Evolutionary conservation across 1,140 invertebrate genomes (phyloP).

Genomic region (Archegozetes longisetosus): DNA sequence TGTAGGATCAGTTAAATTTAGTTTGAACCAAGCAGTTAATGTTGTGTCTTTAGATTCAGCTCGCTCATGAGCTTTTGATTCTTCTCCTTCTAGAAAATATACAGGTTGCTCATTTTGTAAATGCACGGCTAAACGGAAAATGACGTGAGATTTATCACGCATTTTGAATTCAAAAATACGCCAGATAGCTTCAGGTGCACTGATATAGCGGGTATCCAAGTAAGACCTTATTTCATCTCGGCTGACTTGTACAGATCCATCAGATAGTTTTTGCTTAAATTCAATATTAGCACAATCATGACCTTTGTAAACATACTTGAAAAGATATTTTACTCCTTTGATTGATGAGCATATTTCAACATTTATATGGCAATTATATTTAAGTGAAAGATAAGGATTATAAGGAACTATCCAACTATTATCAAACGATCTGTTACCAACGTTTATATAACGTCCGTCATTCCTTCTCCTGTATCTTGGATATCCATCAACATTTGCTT

Average conservation of each 20-base stretch:
- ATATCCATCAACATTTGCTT: conserved; percentile 12
- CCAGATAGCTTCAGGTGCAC: conserved; percentile 22
- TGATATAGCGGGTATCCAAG: conserved; percentile 20
- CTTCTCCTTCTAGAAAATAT: conserved; percentile 19
- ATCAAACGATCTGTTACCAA: conserved; percentile 16
- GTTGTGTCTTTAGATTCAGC: not conserved
- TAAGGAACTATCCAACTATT: conserved; percentile 27
- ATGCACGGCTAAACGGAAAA: conserved; percentile 33
- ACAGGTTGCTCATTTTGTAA: conserved; percentile 31
- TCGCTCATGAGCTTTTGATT: conserved; percentile 8
- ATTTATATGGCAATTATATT: conserved; percentile 27
- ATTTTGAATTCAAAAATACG: conserved; percentile 21
- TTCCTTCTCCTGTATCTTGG: conserved; percentile 16
- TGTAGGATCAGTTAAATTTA: conserved; percentile 15
- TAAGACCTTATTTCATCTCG: conserved; percentile 21
- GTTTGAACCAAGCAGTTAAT: conserved; percentile 13
- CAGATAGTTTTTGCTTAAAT: not conserved
- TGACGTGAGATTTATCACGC: conserved; percentile 29
- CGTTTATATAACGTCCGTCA: conserved; percentile 16
- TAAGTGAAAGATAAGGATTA: conserved; percentile 22
- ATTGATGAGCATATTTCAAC: conserved; percentile 25
- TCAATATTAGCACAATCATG: conserved; percentile 21
- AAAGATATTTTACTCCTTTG: conserved; percentile 26
- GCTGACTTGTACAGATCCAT: not conserved
- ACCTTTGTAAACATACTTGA: conserved; percentile 28